A percentile compares a stretch with the other conserved stretches of the same genome.
phyloP scores from a whole-genome alignment of 2,888 invertebrate genomes.

The Therioaphis trifolii region DNA sequence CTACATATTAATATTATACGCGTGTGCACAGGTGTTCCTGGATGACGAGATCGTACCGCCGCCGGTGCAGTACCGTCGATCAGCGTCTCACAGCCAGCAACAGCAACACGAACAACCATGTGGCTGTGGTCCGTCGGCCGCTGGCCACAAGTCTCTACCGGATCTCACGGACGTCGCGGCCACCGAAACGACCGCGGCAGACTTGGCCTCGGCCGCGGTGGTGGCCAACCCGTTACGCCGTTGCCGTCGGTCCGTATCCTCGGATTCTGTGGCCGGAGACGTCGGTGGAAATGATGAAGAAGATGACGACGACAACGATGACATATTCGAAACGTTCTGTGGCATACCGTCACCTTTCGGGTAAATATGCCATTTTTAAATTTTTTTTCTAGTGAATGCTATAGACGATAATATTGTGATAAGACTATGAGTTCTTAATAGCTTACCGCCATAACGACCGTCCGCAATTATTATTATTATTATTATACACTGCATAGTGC shows the following conservation, averaged over 20 bases:
- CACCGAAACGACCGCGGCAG: background rate
- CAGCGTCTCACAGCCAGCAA: slow-evolving; percentile 41
- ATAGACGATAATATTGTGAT: too few species aligned
- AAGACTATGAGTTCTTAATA: too few species aligned
- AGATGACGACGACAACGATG: slow-evolving; percentile 20
- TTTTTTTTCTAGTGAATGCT: too few species aligned
- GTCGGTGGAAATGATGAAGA: background rate
- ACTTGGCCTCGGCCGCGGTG: slow-evolving; percentile 66
- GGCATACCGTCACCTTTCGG: slow-evolving; percentile 39
- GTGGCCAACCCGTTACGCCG: background rate
- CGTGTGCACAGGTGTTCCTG: slow-evolving; percentile 19
- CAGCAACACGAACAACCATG: slow-evolving; percentile 11
- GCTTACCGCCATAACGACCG: too few species aligned
- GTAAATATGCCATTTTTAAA: slow-evolving; percentile 1
- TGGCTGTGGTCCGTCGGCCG: slow-evolving; percentile 65
- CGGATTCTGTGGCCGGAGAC: slow-evolving; percentile 26
- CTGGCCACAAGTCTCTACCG: slow-evolving; percentile 83
- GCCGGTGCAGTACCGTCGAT: slow-evolving; percentile 50
- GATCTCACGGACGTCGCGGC: slow-evolving; percentile 71
- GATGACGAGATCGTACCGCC: slow-evolving; percentile 57
- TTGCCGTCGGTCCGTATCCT: slow-evolving; percentile 30
- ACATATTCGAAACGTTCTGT: slow-evolving; percentile 43
- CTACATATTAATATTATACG: too few species aligned
- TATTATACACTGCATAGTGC: too few species aligned
- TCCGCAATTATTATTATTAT: too few species aligned